phyloP scores from a whole-genome alignment of 2,113 vertebrate genomes.

The Asarcornis scutulata region DNA sequence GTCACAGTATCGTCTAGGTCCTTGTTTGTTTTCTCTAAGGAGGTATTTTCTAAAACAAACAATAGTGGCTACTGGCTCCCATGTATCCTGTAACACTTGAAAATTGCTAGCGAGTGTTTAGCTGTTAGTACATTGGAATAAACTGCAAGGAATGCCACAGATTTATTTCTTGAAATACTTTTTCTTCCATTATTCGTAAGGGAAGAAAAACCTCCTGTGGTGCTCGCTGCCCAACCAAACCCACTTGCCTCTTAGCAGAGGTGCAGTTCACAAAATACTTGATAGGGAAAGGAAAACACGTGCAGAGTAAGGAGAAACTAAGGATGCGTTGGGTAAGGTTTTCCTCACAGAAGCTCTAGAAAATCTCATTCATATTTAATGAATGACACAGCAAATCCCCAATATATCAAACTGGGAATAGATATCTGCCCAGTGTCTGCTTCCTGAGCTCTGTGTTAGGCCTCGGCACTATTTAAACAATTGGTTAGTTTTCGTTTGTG shows the following conservation, averaged over 20 bases:
- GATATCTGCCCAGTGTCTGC: not conserved
- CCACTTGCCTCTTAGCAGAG: not conserved
- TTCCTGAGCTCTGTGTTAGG: not conserved
- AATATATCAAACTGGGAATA: not conserved
- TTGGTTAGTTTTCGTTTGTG: not conserved
- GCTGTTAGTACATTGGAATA: not conserved
- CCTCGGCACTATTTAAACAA: not conserved
- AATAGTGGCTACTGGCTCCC: not conserved
- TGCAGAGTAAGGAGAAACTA: not conserved
- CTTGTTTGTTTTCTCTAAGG: not conserved
- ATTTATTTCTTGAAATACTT: not conserved
- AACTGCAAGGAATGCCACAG: not conserved
- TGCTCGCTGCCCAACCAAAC: not conserved
- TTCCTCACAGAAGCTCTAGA: not conserved
- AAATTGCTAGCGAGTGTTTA: not conserved
- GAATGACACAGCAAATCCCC: not conserved
- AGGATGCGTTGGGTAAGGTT: not conserved
- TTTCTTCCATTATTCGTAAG: not conserved
- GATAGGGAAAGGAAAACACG: not conserved
- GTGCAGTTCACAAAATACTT: not conserved
- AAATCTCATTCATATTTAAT: not conserved
- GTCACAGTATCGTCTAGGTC: not conserved
- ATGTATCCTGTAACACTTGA: not conserved
- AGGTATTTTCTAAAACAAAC: not conserved
- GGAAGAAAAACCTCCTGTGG: not conserved